Evolutionary conservation across 2,888 invertebrate species (phyloP).

Genomic region (Invenusta paracnida): DNA sequence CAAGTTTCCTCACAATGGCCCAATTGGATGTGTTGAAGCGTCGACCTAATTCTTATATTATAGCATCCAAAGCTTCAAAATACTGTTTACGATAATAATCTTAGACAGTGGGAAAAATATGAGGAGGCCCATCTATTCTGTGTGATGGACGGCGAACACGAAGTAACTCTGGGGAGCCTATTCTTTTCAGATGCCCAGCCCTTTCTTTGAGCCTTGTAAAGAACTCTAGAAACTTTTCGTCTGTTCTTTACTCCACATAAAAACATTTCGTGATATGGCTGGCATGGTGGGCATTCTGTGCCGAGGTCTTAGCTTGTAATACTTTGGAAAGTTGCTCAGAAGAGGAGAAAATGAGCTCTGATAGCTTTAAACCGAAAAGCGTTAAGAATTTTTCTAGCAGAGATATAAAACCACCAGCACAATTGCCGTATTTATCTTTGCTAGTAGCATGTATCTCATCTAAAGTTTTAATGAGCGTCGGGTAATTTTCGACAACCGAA

Average conservation of each 20-base stretch:
- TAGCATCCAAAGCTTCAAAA: not conserved
- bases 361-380: not conserved
- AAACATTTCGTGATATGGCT: not conserved
- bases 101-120: not conserved
- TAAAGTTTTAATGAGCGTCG: not conserved
- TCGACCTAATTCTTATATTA: not conserved
- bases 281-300: not conserved
- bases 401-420: not conserved
- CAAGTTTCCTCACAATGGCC: not conserved
- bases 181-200: not conserved
- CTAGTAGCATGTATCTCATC: not conserved
- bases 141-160: not conserved
- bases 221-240: not conserved
- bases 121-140: not conserved
- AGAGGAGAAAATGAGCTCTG: not conserved
- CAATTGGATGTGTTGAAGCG: not conserved
- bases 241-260: not conserved
- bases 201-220: not conserved
- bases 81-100: not conserved
- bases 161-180: not conserved
- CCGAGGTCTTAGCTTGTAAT: not conserved
- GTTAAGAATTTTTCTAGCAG: not conserved
- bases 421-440: not conserved
- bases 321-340: not conserved
- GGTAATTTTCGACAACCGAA: not conserved